Conservation (phyloP, 2,797 vertebrate genomes). For the Tenualosa thibaudeaui region DNA sequence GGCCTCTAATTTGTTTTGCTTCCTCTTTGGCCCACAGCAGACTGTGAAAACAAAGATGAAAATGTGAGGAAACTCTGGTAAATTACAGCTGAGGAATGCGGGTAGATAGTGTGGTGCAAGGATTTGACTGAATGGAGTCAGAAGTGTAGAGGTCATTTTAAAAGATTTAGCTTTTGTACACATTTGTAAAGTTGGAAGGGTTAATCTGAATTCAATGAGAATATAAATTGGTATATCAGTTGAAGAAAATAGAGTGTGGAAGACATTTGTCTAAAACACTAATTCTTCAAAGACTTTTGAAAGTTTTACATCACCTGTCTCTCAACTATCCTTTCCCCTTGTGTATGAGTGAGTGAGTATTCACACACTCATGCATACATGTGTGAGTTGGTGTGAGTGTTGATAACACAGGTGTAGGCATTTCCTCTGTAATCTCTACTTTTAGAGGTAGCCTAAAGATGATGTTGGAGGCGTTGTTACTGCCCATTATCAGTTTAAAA, state of each 20-base stretch:
- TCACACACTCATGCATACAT: not conserved
- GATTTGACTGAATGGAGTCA: slow-evolving; percentile 44
- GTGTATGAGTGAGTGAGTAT: not conserved
- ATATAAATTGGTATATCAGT: not conserved
- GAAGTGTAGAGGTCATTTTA: slow-evolving; percentile 31
- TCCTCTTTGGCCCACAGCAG: slow-evolving; percentile 67
- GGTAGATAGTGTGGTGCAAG: slow-evolving; percentile 49
- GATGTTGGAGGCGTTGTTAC: not conserved
- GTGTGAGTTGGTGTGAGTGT: slow-evolving; percentile 5
- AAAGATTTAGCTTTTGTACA: slow-evolving; percentile 30
- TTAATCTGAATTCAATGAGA: not conserved
- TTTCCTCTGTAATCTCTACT: slow-evolving; percentile 3
- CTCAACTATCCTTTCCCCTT: not conserved
- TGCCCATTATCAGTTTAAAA: not conserved
- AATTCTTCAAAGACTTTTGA: not conserved
- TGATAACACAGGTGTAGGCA: slow-evolving; percentile 7
- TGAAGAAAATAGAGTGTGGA: not conserved
- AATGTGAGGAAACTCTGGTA: slow-evolving; percentile 73
- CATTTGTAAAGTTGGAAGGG: not conserved
- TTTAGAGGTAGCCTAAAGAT: not conserved
- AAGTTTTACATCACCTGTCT: not conserved
- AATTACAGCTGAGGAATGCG: slow-evolving; percentile 58
- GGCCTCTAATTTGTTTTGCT: slow-evolving; percentile 73
- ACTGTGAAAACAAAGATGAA: slow-evolving; percentile 79
- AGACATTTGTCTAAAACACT: not conserved